Evolutionary conservation across 2,113 vertebrate genomes (phyloP).

Genomic region (Oreocharis arfaki): DNA sequence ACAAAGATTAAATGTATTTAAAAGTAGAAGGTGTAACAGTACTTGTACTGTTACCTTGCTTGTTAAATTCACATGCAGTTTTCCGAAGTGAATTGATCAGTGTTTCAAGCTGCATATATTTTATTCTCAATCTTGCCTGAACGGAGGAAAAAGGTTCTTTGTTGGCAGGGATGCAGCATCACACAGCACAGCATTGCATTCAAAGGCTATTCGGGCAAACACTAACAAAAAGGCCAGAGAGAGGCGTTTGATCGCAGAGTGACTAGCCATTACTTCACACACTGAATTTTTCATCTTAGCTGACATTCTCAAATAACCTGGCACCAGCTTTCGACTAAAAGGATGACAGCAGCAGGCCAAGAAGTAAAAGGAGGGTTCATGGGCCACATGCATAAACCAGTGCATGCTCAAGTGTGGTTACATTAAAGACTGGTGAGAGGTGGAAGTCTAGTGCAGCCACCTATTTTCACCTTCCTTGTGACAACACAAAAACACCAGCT

Average conservation of each 20-base stretch:
- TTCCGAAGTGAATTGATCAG: not conserved
- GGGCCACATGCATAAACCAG: not conserved
- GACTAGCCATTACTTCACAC: not conserved
- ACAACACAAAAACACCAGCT: not conserved
- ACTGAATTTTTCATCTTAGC: not conserved
- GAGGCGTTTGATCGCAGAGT: not conserved
- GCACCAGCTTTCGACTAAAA: slow-evolving; percentile 11
- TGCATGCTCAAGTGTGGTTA: not conserved
- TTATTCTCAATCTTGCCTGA: not conserved
- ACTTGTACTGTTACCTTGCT: not conserved
- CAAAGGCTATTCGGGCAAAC: not conserved
- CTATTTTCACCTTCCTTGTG: not conserved
- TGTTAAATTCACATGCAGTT: not conserved
- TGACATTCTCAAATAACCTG: not conserved
- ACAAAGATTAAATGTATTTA: not conserved
- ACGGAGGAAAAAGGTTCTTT: not conserved
- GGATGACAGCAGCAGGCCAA: not conserved
- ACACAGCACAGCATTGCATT: not conserved
- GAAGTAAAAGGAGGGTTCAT: not conserved
- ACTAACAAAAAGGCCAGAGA: not conserved
- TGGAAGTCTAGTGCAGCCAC: not conserved
- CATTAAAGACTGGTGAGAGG: not conserved
- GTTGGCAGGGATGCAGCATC: not conserved
- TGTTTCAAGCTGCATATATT: not conserved
- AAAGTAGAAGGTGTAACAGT: not conserved